Conservation (phyloP, 2,113 vertebrate genomes). For the Phoenicopterus ruber region DNA sequence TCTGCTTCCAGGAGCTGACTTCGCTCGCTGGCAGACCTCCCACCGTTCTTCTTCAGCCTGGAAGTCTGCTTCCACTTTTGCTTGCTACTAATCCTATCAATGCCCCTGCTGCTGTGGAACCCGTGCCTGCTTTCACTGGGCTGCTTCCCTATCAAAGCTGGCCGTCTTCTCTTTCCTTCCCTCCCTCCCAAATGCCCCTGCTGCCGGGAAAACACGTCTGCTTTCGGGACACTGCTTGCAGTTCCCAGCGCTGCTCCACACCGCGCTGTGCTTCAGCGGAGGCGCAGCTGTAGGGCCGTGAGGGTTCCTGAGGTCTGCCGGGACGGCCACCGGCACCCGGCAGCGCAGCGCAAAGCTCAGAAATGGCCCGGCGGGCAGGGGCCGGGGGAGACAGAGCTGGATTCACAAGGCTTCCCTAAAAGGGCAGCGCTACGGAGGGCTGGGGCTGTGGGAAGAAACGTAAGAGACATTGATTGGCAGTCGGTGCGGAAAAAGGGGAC, state of each 20-base stretch:
- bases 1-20: not conserved
- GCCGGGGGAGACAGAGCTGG: fast-evolving
- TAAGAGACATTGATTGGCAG: no score
- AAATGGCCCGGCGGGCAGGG: fast-evolving
- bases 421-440: no score
- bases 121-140: not conserved
- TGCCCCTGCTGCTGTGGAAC: not conserved
- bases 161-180: not conserved
- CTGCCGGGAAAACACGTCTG: not conserved
- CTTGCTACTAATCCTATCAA: not conserved
- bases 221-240: not conserved
- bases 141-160: not conserved
- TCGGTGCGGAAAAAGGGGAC: no score
- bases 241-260: not conserved
- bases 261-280: not conserved
- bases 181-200: not conserved
- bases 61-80: not conserved
- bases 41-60: not conserved
- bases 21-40: not conserved
- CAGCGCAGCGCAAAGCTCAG: fast-evolving
- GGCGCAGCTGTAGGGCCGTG: no score
- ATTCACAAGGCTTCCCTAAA: not conserved
- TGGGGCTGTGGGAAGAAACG: no score
- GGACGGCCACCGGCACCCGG: not conserved
- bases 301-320: not conserved